phyloP scores from a whole-genome alignment of 2,797 vertebrate genomes.

The Cercopithecus petaurista region DNA sequence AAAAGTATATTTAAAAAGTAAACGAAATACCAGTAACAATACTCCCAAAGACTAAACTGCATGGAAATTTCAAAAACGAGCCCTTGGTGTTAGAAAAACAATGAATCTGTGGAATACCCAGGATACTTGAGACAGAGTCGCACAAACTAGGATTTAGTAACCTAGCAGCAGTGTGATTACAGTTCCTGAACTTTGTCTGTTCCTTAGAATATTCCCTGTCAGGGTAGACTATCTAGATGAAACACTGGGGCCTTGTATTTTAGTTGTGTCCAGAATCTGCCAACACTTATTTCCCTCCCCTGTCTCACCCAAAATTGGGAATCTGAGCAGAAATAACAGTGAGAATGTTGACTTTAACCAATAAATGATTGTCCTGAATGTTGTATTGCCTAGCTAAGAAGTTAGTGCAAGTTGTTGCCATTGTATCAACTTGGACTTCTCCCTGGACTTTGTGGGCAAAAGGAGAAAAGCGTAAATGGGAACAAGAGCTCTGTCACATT shows the following conservation, averaged over 20 bases:
- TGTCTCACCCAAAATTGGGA: background rate
- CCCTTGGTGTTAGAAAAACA: background rate
- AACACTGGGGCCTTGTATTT: background rate
- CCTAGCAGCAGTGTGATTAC: background rate
- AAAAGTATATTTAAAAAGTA: background rate
- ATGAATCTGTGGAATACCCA: background rate
- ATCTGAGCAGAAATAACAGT: background rate
- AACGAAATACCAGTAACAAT: background rate
- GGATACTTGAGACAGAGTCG: background rate
- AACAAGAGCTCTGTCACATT: background rate
- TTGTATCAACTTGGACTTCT: background rate
- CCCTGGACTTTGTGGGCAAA: background rate
- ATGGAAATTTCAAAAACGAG: background rate
- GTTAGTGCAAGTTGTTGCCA: background rate
- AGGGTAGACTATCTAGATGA: background rate
- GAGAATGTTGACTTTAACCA: constrained; percentile 68
- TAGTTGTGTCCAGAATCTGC: background rate
- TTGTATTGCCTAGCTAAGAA: background rate
- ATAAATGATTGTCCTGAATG: background rate
- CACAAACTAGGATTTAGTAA: background rate
- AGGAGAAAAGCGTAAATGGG: background rate
- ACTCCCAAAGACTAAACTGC: background rate
- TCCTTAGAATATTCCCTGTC: background rate
- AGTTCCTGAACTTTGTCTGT: background rate
- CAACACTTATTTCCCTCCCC: background rate